A percentile compares a stretch with the other conserved stretches of the same genome.
Conservation (phyloP, 2,797 vertebrate species). For the Myioborus miniatus region DNA sequence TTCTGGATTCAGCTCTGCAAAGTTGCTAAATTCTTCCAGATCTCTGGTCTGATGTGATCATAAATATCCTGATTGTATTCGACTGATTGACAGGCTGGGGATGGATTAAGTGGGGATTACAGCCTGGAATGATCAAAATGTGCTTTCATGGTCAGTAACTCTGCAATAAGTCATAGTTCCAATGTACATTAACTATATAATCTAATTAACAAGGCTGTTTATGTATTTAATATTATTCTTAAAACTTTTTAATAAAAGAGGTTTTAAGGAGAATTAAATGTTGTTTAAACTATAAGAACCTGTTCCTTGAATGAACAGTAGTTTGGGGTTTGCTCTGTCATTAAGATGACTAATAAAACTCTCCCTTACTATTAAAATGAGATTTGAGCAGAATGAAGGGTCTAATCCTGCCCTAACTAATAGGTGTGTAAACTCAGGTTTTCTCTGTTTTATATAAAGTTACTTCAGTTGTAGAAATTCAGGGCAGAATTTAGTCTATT, state of each 20-base stretch:
- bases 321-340: conserved; percentile 12
- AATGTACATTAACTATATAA: conserved; percentile 74
- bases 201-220: conserved; percentile 77
- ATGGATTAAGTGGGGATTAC: conserved; percentile 76
- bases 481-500: neutral
- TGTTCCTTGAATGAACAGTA: conserved; percentile 32
- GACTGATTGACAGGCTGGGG: conserved; percentile 75
- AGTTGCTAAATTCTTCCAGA: conserved; percentile 78
- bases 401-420: neutral
- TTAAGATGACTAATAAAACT: conserved; percentile 1
- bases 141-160: conserved; percentile 74
- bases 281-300: conserved; percentile 60
- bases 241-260: conserved; percentile 73
- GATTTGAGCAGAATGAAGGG: neutral
- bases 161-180: conserved; percentile 67
- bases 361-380: conserved; percentile 7
- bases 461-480: neutral
- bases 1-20: conserved; percentile 70
- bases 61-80: conserved; percentile 78
- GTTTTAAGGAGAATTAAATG: conserved; percentile 63
- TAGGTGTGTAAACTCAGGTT: neutral
- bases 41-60: conserved; percentile 73
- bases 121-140: conserved; percentile 73
- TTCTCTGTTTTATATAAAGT: neutral
- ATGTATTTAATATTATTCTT: conserved; percentile 70